Evolutionary conservation across 64 coral and sea anemone species (phyloP).

Genomic region (Montipora efflorescens): DNA sequence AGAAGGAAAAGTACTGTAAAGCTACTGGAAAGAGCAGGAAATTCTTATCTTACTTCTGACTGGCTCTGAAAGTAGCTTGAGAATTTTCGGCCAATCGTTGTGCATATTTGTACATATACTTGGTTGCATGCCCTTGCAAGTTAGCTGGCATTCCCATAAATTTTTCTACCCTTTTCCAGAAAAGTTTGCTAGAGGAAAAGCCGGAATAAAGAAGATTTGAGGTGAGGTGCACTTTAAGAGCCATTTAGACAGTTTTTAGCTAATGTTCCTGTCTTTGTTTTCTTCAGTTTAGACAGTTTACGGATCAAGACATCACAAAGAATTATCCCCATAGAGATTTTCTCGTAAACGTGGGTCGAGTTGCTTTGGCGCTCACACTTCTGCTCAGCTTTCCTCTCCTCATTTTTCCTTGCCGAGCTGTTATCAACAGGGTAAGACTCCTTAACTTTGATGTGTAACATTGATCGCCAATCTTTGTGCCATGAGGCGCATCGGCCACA

Average conservation of each 20-base stretch:
- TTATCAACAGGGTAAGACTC: constrained; percentile 81
- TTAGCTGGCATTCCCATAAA: too few species aligned
- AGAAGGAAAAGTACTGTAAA: background rate
- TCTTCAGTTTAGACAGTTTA: constrained; percentile 80
- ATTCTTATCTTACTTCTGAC: background rate
- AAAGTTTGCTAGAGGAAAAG: too few species aligned
- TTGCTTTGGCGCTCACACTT: constrained; percentile 79
- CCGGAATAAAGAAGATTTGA: too few species aligned
- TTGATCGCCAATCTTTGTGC: too few species aligned
- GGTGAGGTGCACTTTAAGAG: too few species aligned
- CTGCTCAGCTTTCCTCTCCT: constrained; percentile 92
- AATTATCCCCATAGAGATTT: constrained; percentile 72
- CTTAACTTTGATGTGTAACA: too few species aligned
- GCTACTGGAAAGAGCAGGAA: background rate
- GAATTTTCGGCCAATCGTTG: too few species aligned
- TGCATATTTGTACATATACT: too few species aligned
- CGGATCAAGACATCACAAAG: constrained; percentile 87
- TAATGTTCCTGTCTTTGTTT: background rate
- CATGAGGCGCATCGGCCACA: too few species aligned
- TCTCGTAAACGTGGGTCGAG: constrained; percentile 78
- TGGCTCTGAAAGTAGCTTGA: too few species aligned
- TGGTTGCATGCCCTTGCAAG: too few species aligned
- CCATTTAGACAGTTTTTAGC: background rate
- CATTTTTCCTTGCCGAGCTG: constrained; percentile 82
- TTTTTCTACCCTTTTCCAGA: too few species aligned